Percentiles rank a stretch among this genome's conserved stretches.
phyloP scores from a whole-genome alignment of 2,797 vertebrate species.

The Chromis chromis region DNA sequence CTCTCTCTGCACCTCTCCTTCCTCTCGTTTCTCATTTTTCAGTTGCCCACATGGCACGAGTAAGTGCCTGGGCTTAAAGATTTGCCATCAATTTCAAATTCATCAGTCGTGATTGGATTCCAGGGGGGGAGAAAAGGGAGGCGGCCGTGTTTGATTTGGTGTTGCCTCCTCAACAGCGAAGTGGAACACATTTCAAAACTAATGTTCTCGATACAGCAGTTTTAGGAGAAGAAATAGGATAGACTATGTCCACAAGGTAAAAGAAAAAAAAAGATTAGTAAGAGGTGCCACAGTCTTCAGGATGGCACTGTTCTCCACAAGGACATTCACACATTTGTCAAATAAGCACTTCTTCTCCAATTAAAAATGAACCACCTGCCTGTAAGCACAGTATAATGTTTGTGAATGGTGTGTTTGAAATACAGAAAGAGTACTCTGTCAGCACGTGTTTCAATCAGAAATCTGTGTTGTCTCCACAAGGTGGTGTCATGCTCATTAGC shows the following conservation, averaged over 20 bases:
- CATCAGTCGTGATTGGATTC: constrained; percentile 63
- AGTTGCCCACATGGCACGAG: constrained; percentile 41
- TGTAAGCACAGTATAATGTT: constrained; percentile 31
- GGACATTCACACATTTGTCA: constrained; percentile 47
- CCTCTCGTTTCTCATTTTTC: constrained; percentile 52
- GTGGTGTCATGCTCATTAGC: constrained; percentile 83
- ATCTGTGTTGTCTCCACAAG: constrained; percentile 81
- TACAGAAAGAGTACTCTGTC: constrained; percentile 10
- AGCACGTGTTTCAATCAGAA: constrained; percentile 42
- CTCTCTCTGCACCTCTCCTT: constrained; percentile 33
- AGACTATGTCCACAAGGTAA: constrained; percentile 15
- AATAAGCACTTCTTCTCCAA: constrained; percentile 51
- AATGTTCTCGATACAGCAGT: constrained; percentile 46
- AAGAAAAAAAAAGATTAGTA: constrained; percentile 22
- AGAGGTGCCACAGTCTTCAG: constrained; percentile 15
- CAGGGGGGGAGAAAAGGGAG: background rate
- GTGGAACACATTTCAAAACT: constrained; percentile 45
- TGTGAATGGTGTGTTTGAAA: constrained; percentile 15
- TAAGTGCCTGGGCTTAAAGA: constrained; percentile 55
- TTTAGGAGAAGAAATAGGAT: constrained; percentile 23
- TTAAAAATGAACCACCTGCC: constrained; percentile 45
- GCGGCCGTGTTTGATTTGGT: constrained; percentile 28
- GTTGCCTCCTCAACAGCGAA: constrained; percentile 41
- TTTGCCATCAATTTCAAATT: constrained; percentile 66
- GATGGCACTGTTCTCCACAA: constrained; percentile 6